Evolutionary conservation across 1,140 invertebrate species (phyloP), one percentile per base, ranked within the genome.

Genomic region (Anastrepha ludens): DNA sequence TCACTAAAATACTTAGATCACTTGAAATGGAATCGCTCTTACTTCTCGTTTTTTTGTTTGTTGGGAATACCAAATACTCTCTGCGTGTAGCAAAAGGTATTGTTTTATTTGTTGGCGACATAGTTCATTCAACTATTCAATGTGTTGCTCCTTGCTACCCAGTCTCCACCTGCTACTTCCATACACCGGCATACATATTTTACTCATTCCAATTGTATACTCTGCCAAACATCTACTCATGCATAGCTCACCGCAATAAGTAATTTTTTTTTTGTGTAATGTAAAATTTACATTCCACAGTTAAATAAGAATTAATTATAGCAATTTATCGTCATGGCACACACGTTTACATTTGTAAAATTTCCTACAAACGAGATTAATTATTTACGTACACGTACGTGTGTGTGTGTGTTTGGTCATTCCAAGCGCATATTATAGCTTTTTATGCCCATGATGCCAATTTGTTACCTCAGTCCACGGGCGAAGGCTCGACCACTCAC

Each of bases 381-480:
- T 59, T 87, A 67, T 39, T 39, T 87, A 29, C 50, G 6, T 29
- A 15, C 58, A 70, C 62, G n/a, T 70, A n/a, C 60, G 55, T 81
- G 11, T 62, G 15, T 47, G 29, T 78, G 65, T 87, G 20, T 87
- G n/a, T 58, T 85, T 17, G 20, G 29, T 29, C 29, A 29, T 29
- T 29, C 87, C 85, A 86, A 41, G 70, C 87, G 64, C 67, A 15
- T 41, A 67, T 67, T 67, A 39, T 39, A 89, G 87, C 60, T 81
- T 87, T 87, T 47, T 62, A 78, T 87, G 74, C 74, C 70, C 74
- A 47, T 90, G 89, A 90, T 91, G 89, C 88, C 91, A 92, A 92
- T 91, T 92, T 92, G 91, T 91, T 91, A 92, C 90, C 91, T 92
- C 91, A 74, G 41, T 74, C 67, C 67, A 8, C 13, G 2, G 9